Evolutionary conservation across 2,113 vertebrate genomes (phyloP).

Genomic region (Dipodomys stephensi): DNA sequence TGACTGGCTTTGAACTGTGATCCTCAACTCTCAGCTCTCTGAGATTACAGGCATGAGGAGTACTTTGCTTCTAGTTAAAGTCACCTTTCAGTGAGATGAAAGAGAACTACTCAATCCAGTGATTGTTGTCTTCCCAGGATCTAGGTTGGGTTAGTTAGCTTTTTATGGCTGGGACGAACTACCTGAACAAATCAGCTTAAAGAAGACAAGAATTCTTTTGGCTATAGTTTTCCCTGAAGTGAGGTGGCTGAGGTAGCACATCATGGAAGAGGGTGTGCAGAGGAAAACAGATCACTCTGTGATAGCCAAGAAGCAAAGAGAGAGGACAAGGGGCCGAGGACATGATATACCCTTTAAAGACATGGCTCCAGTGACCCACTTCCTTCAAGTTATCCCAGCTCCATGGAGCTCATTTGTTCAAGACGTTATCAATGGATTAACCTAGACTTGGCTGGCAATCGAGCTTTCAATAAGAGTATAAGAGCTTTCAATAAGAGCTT

Average conservation of each 20-base stretch:
- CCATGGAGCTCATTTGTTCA: not conserved
- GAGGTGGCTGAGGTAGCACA: not conserved
- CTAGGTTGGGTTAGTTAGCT: not conserved
- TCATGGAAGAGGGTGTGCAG: not conserved
- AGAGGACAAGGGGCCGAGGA: no score
- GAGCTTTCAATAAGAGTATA: not conserved
- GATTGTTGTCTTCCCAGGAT: not conserved
- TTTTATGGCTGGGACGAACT: not conserved
- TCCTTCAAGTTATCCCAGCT: not conserved
- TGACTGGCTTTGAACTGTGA: no score
- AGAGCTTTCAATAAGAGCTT: not conserved
- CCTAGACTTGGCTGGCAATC: not conserved
- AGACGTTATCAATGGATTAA: not conserved
- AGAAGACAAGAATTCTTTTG: not conserved
- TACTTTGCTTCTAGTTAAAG: constrained; percentile 15
- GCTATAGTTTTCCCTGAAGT: no score
- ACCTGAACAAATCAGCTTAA: not conserved
- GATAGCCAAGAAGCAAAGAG: not conserved
- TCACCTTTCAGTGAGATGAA: not conserved
- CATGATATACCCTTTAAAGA: not conserved
- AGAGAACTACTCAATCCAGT: not conserved
- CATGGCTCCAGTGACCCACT: not conserved
- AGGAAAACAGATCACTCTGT: not conserved
- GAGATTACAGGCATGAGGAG: not conserved
- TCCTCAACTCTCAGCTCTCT: no score